Percentiles rank a stretch among this genome's conserved stretches.
phyloP scores from a whole-genome alignment of 2,888 invertebrate genomes.

The Synanthedon tipuliformis region DNA sequence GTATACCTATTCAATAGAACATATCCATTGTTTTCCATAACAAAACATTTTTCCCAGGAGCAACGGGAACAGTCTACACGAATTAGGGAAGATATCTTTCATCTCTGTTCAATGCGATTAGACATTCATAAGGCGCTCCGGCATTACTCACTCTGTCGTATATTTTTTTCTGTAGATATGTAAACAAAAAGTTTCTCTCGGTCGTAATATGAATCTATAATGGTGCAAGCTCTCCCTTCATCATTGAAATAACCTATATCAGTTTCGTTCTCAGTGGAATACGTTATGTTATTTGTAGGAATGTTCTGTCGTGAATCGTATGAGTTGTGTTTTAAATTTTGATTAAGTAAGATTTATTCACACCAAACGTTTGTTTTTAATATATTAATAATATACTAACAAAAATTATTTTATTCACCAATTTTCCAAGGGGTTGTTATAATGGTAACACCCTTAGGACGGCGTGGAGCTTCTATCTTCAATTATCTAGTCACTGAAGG shows the following conservation, averaged over 20 bases:
- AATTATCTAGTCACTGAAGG: too few relatives aligned
- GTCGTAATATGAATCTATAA: slow-evolving; percentile 45
- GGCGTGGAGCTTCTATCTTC: too few relatives aligned
- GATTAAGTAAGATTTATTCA: too few relatives aligned
- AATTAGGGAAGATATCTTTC: slow-evolving; percentile 54
- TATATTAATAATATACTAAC: too few relatives aligned
- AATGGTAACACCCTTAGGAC: too few relatives aligned
- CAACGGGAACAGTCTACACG: slow-evolving; percentile 46
- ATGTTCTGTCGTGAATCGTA: background rate
- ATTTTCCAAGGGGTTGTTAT: too few relatives aligned
- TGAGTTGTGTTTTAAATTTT: too few relatives aligned
- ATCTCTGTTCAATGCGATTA: slow-evolving; percentile 49
- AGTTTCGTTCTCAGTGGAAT: slow-evolving; percentile 1
- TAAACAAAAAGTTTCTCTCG: slow-evolving; percentile 47
- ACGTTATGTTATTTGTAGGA: slow-evolving; percentile 1
- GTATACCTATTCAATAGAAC: background rate
- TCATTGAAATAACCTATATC: background rate
- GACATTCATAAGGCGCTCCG: slow-evolving; percentile 51
- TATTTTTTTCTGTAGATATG: slow-evolving; percentile 11
- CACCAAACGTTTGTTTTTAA: too few relatives aligned
- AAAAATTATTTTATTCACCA: too few relatives aligned
- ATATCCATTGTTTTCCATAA: slow-evolving; percentile 11
- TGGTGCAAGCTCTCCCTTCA: slow-evolving; percentile 13
- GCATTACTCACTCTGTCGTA: slow-evolving; percentile 6
- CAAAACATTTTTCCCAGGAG: slow-evolving; percentile 25